A percentile compares a stretch with the other conserved stretches of the same genome.
These are phyloP conservation scores for Papilio glaucus DNA, from an alignment of 1,140 invertebrate genomes.

Conservation along the genomic window DNA sequence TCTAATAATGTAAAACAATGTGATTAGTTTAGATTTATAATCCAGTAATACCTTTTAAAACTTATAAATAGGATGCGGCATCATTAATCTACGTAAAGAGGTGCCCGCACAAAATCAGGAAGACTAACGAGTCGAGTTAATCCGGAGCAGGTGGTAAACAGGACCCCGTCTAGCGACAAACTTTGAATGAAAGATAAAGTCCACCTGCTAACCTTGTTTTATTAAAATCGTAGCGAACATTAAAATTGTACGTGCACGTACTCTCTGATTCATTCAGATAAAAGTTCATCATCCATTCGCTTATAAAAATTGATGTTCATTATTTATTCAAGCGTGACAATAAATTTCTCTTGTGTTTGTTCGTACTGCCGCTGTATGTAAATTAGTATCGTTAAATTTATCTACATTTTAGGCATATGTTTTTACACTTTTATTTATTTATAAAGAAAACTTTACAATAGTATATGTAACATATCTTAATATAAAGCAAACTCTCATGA, in stretches of 20 bases:
- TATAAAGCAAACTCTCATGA: constrained; percentile 18
- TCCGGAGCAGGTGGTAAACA: constrained; percentile 4
- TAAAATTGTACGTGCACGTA: constrained; percentile 28
- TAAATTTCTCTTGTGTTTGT: constrained; percentile 6
- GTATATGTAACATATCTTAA: no score
- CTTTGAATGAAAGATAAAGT: constrained; percentile 4
- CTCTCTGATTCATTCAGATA: constrained; percentile 7
- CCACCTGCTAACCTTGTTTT: constrained; percentile 26
- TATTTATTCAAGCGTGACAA: constrained; percentile 21
- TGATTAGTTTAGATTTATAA: no score
- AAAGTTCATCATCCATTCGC: constrained; percentile 9
- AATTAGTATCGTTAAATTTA: neutral
- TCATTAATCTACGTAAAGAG: neutral
- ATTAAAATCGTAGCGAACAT: constrained; percentile 19
- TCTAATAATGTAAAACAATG: no score
- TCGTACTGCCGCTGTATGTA: neutral
- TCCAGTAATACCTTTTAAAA: no score
- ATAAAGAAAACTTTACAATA: no score
- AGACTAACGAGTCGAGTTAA: constrained; percentile 7
- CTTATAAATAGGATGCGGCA: neutral
- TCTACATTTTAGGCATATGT: no score
- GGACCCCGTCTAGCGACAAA: neutral
- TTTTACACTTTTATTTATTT: no score
- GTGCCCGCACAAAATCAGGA: neutral
- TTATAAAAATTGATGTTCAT: constrained; percentile 26